Base-by-base conservation (phyloP, 2,113 vertebrate genomes). In the Albula goreensis region DNA sequence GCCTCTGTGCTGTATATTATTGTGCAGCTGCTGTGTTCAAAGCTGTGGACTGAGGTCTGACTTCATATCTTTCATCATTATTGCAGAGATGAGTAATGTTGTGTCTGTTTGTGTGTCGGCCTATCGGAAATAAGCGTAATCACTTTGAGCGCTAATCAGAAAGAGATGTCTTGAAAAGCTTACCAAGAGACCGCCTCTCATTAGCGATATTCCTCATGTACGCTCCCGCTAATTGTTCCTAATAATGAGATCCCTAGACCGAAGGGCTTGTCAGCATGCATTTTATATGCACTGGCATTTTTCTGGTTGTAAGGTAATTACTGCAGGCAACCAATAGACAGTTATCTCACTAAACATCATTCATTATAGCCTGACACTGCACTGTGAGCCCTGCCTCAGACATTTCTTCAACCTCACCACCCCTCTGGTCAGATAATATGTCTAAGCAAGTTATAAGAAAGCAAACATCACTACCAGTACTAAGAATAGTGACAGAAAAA, bases 321-420 rank as follows among this genome's bases (percentile, higher is more conserved):
- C 81, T 86, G 86, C 85, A 41, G 86, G 89, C 87, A 90, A 90
- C 89, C 78, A 89, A 88, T 88, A 91, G 89, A 91, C 86, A 88
- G 88, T 89, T 89, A 91, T 89, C 91, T 90, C 88, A 84, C 87
- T 91, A 90, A 93, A 93, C 91, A 92, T 74, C 70, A 74, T 74
- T 74, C n/a, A 74, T 74, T 74, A 74, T n/a, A 25, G n/a, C 22
- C 63, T n/a, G 63, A 70, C 63, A 70, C 19, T n/a, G 22, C 19
- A 9, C 2, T 31, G 2, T 4, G 2, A 10, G 25, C 70, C 22
- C 70, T 1, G 0, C 70, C 70, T 31, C n/a, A 70, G 63, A 70
- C 22, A n/a, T 31, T 3, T 74, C 70, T n/a, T 74, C 70, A 2
- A 31, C 70, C 70, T n/a, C 70, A 31, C 0, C 70, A 31, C 70